phyloP scores from a whole-genome alignment of 2,797 vertebrate species.

The Danio albolineatus region DNA sequence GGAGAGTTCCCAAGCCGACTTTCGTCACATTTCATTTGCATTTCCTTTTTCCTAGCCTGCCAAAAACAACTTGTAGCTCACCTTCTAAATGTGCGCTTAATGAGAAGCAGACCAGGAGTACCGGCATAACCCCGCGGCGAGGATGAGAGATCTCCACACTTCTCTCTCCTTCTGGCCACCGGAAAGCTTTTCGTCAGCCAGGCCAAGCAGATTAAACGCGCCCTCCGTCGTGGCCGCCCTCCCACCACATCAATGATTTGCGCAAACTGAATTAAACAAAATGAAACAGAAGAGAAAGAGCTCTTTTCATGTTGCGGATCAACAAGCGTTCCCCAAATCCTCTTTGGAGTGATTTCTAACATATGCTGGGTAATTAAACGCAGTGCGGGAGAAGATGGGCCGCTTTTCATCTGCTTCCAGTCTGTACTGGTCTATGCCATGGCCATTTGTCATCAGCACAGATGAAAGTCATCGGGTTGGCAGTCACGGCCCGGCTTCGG shows the following conservation, averaged over 20 bases:
- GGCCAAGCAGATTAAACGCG: conserved; percentile 51
- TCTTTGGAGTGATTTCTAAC: conserved; percentile 57
- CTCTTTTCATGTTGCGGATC: conserved; percentile 49
- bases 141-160: conserved; percentile 44
- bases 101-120: conserved; percentile 49
- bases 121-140: background rate
- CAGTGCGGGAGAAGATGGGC: conserved; percentile 42
- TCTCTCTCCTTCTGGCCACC: conserved; percentile 29
- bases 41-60: conserved; percentile 47
- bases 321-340: conserved; percentile 50
- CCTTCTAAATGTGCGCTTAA: conserved; percentile 46
- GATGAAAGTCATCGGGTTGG: conserved; percentile 62
- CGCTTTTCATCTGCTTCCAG: conserved; percentile 58
- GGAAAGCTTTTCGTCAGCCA: conserved; percentile 47
- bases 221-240: conserved; percentile 15
- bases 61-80: conserved; percentile 50
- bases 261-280: conserved; percentile 55
- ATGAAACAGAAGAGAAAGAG: conserved; percentile 48
- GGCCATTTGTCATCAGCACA: conserved; percentile 56
- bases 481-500: conserved; percentile 39
- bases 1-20: conserved; percentile 13
- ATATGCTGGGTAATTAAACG: conserved; percentile 66
- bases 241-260: conserved; percentile 58
- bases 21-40: conserved; percentile 47
- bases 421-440: conserved; percentile 43